Evolutionary conservation across 1,140 invertebrate genomes (phyloP).

Genomic region (Tetramorium simillimum): DNA sequence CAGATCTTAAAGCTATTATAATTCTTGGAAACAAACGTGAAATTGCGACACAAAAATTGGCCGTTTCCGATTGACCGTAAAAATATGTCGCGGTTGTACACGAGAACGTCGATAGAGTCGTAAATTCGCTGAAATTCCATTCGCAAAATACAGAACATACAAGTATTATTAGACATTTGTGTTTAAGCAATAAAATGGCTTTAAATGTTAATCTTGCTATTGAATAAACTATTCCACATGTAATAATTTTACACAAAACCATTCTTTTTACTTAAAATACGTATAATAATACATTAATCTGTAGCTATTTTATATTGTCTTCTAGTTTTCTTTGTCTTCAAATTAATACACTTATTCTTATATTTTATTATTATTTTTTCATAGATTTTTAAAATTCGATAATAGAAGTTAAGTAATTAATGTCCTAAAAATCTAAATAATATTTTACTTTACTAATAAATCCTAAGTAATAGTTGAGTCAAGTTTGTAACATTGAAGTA

Average conservation of each 20-base stretch:
- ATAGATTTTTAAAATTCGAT: not conserved
- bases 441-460: slow-evolving; percentile 9
- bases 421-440: not conserved
- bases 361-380: not conserved
- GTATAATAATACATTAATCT: not conserved
- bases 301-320: not conserved
- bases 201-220: not conserved
- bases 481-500: not conserved
- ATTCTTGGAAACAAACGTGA: slow-evolving; percentile 40
- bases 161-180: not conserved
- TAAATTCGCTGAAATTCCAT: not conserved
- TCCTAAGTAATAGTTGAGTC: not conserved
- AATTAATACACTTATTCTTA: not conserved
- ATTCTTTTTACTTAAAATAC: not conserved
- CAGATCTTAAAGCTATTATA: not conserved
- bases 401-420: not conserved
- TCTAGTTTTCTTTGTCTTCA: not conserved
- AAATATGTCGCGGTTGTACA: slow-evolving; percentile 16
- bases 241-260: not conserved
- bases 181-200: not conserved
- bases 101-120: slow-evolving; percentile 25
- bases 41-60: slow-evolving; percentile 29
- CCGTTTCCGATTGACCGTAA: slow-evolving; percentile 48
- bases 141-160: not conserved
- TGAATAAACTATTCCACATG: not conserved